Evolutionary conservation across 1,140 invertebrate species (phyloP).

Genomic region (Halesus radiatus): DNA sequence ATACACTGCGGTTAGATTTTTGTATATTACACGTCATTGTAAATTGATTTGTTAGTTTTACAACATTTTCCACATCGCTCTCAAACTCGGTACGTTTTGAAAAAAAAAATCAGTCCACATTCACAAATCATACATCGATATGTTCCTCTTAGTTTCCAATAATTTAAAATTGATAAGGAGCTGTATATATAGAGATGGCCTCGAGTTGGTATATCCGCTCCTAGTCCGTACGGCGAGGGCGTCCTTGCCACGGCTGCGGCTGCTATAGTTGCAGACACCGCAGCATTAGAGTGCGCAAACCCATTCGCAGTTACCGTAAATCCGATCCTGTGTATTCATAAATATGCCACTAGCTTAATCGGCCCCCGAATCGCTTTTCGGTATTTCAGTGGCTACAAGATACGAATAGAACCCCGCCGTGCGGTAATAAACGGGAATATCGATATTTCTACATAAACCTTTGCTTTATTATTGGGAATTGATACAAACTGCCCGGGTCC

Average conservation of each 20-base stretch:
- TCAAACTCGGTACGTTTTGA: too few relatives aligned
- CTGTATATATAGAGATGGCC: too few relatives aligned
- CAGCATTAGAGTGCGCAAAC: slow-evolving; percentile 32
- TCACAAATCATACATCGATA: too few relatives aligned
- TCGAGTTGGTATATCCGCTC: too few relatives aligned
- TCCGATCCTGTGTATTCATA: slow-evolving; percentile 54
- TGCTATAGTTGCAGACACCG: slow-evolving; percentile 45
- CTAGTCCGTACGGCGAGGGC: neutral
- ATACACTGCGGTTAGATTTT: too few relatives aligned
- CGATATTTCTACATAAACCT: slow-evolving; percentile 38
- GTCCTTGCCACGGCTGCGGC: neutral
- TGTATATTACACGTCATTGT: too few relatives aligned
- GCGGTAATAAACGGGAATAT: slow-evolving; percentile 36
- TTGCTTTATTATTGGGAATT: slow-evolving; percentile 31
- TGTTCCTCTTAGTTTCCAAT: too few relatives aligned
- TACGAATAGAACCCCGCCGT: slow-evolving; percentile 12
- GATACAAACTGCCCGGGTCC: slow-evolving; percentile 21
- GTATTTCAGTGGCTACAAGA: slow-evolving; percentile 39
- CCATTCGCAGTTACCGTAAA: slow-evolving; percentile 53
- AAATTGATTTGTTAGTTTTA: too few relatives aligned
- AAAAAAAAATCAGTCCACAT: too few relatives aligned
- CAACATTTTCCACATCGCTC: too few relatives aligned
- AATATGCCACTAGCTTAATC: slow-evolving; percentile 55
- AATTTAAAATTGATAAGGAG: too few relatives aligned
- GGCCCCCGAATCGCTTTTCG: slow-evolving; percentile 51